Evolutionary conservation across 1,140 invertebrate species (phyloP).

Genomic region (Battus philenor): DNA sequence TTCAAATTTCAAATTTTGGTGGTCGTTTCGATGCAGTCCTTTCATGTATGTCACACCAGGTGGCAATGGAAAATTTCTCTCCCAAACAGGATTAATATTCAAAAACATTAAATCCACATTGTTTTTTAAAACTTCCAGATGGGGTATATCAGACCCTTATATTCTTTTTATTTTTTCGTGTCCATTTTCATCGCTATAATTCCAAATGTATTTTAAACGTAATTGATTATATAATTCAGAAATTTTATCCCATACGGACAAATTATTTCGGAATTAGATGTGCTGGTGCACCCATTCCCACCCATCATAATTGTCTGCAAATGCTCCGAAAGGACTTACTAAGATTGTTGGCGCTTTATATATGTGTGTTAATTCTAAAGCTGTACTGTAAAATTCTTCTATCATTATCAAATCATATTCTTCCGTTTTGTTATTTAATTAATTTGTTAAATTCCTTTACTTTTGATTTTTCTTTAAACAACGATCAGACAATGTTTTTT

Average conservation of each 20-base stretch:
- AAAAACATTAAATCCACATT: slow-evolving; percentile 69
- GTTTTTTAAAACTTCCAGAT: slow-evolving; percentile 25
- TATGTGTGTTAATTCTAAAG: slow-evolving; percentile 24
- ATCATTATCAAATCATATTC: slow-evolving; percentile 32
- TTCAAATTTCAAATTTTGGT: slow-evolving; percentile 46
- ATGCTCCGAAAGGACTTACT: slow-evolving; percentile 30
- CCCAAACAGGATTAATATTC: slow-evolving; percentile 76
- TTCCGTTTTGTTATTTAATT: slow-evolving; percentile 23
- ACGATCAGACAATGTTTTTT: slow-evolving; percentile 13
- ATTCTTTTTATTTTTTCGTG: slow-evolving; percentile 20
- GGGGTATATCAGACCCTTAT: slow-evolving; percentile 37
- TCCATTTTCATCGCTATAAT: neutral
- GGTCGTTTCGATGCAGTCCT: slow-evolving; percentile 74
- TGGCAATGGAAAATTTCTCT: slow-evolving; percentile 66
- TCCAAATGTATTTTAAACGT: slow-evolving; percentile 18
- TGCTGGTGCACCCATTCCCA: slow-evolving; percentile 23
- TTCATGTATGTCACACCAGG: slow-evolving; percentile 78
- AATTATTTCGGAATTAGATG: slow-evolving; percentile 25
- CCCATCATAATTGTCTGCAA: slow-evolving; percentile 20
- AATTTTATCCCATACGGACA: slow-evolving; percentile 29
- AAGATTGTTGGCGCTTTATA: slow-evolving; percentile 34
- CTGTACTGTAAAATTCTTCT: slow-evolving; percentile 23
- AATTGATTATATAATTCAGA: slow-evolving; percentile 19
- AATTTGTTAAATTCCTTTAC: slow-evolving; percentile 29
- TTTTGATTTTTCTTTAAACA: slow-evolving; percentile 27